phyloP scores from a whole-genome alignment of 2,113 vertebrate genomes.

The Bagarius yarrelli region DNA sequence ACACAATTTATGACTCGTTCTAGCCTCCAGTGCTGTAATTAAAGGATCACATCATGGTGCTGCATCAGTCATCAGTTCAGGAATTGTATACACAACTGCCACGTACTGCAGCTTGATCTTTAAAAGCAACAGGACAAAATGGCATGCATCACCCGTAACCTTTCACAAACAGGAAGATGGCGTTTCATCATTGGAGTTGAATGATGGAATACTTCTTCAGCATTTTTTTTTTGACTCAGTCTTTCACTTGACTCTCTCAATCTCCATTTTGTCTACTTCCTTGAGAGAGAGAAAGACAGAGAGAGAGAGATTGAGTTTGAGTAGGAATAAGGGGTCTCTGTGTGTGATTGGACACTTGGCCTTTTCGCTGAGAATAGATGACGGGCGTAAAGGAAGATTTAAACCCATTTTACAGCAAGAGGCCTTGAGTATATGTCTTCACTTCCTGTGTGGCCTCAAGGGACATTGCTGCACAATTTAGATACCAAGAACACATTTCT shows the following conservation, averaged over 20 bases:
- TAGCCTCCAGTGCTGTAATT: background rate
- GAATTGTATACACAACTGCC: background rate
- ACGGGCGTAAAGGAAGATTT: conserved; percentile 19
- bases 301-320: background rate
- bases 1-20: too few species aligned
- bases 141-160: background rate
- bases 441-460: conserved; percentile 15
- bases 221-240: background rate
- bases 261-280: conserved; percentile 16
- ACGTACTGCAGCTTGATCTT: background rate
- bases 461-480: conserved; percentile 30
- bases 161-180: background rate
- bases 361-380: conserved; percentile 41
- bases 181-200: conserved; percentile 21
- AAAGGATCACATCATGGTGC: conserved; percentile 28
- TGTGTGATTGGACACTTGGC: conserved; percentile 27
- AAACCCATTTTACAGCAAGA: conserved; percentile 37
- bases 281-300: background rate
- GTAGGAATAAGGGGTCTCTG: background rate
- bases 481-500: conserved; percentile 13
- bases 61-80: background rate
- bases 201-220: background rate
- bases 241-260: background rate
- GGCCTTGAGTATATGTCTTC: conserved; percentile 24
- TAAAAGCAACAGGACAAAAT: conserved; percentile 3